Percentiles rank a stretch among this genome's conserved stretches.
Conservation (phyloP, 2,888 invertebrate genomes). For the Nipponacmea schrenckii region DNA sequence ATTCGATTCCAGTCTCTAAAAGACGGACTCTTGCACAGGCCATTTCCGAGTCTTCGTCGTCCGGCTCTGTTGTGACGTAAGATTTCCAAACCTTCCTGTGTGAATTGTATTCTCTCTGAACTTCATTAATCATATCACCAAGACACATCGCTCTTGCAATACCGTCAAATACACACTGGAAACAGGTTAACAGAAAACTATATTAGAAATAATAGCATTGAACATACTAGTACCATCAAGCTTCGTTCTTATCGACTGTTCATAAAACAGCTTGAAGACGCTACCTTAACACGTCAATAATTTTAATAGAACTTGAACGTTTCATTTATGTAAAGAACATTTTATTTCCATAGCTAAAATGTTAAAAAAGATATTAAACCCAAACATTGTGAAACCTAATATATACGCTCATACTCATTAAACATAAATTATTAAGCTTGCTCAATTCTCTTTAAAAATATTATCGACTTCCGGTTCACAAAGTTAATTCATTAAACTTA, state of each 20-base stretch:
- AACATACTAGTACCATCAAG: not conserved
- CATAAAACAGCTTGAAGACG: too few species aligned
- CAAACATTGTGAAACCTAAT: too few species aligned
- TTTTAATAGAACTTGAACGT: too few species aligned
- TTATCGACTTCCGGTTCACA: too few species aligned
- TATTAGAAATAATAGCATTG: not conserved
- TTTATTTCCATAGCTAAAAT: too few species aligned
- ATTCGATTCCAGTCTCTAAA: conserved; percentile 39
- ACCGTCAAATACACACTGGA: conserved; percentile 53
- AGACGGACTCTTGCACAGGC: conserved; percentile 45
- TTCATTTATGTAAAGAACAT: too few species aligned
- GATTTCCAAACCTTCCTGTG: conserved; percentile 36
- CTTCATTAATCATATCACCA: conserved; percentile 42
- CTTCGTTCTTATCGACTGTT: not conserved
- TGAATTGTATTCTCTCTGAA: conserved; percentile 23
- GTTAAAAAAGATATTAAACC: too few species aligned
- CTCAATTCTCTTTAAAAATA: too few species aligned
- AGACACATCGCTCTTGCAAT: conserved; percentile 48
- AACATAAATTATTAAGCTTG: too few species aligned
- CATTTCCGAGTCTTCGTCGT: conserved; percentile 41
- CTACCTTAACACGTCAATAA: too few species aligned
- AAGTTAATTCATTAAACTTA: too few species aligned
- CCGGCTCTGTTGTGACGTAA: conserved; percentile 28
- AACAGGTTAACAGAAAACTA: not conserved
- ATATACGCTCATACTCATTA: too few species aligned